Percentiles rank a stretch among this genome's conserved stretches.
Evolutionary conservation across 2,113 vertebrate species (phyloP).

Genomic region (Hucho hucho): DNA sequence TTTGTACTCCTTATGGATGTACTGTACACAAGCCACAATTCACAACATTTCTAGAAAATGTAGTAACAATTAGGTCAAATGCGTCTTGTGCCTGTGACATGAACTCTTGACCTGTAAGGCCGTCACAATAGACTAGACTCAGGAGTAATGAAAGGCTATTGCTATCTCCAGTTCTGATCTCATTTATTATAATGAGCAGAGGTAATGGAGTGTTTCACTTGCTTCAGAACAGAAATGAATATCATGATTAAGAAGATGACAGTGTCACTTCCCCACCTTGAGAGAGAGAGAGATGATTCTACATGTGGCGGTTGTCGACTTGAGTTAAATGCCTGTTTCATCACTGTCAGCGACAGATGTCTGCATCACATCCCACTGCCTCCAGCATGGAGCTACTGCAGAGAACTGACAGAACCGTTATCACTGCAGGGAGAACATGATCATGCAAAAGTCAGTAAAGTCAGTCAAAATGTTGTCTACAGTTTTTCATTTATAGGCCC

Average conservation of each 20-base stretch:
- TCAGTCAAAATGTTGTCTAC: slow-evolving; percentile 8
- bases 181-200: slow-evolving; percentile 47
- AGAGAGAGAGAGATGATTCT: slow-evolving; percentile 60
- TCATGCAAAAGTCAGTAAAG: slow-evolving; percentile 17
- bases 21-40: no score
- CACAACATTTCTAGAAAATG: no score
- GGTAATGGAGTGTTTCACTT: slow-evolving; percentile 65
- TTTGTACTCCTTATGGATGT: no score
- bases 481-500: slow-evolving; percentile 31
- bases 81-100: no score
- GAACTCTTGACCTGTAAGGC: no score
- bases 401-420: slow-evolving; percentile 29
- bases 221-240: slow-evolving; percentile 54
- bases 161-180: neutral
- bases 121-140: no score
- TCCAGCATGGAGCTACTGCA: slow-evolving; percentile 22
- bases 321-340: slow-evolving; percentile 63
- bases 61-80: no score
- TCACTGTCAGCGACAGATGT: slow-evolving; percentile 67
- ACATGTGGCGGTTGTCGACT: slow-evolving; percentile 66
- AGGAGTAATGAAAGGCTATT: no score
- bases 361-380: slow-evolving; percentile 16
- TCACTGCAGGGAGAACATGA: slow-evolving; percentile 31
- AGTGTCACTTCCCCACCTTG: slow-evolving; percentile 63
- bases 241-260: slow-evolving; percentile 71